Conservation (phyloP, 2,888 invertebrate species). For the Scelioninae gen. 2 region DNA sequence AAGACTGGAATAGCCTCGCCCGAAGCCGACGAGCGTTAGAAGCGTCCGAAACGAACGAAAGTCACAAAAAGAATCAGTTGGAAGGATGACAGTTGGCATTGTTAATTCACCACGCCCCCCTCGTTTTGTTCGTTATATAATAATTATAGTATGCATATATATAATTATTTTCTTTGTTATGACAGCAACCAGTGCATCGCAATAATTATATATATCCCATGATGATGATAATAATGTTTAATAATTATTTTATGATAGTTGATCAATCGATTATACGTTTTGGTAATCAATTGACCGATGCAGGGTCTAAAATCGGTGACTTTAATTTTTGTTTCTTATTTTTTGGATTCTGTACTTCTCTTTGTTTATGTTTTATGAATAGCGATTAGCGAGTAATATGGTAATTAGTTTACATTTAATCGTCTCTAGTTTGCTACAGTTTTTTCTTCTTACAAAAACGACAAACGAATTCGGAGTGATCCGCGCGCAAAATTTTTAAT, state of each 20-base stretch:
- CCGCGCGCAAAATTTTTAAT: conserved; percentile 70
- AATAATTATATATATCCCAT: conserved; percentile 60
- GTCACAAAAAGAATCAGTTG: conserved; percentile 74
- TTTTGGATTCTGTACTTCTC: conserved; percentile 38
- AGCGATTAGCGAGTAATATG: conserved; percentile 57
- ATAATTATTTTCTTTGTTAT: conserved; percentile 53
- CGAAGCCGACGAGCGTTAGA: conserved; percentile 81
- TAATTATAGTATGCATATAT: conserved; percentile 38
- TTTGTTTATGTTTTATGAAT: conserved; percentile 32
- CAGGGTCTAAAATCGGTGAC: conserved; percentile 28
- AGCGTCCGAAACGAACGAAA: conserved; percentile 77
- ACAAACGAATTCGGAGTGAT: conserved; percentile 65
- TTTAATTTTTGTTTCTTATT: conserved; percentile 24
- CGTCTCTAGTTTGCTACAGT: conserved; percentile 38
- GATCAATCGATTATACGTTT: background rate
- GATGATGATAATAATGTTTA: conserved; percentile 59
- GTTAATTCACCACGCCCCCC: conserved; percentile 44
- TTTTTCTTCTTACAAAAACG: conserved; percentile 57
- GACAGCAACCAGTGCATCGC: conserved; percentile 56
- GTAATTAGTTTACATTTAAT: conserved; percentile 52
- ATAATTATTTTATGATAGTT: conserved; percentile 55
- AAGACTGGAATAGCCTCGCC: conserved; percentile 89
- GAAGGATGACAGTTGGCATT: conserved; percentile 54
- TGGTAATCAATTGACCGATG: conserved; percentile 15
- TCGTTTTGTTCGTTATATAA: conserved; percentile 46